Evolutionary conservation across 1,140 invertebrate genomes (phyloP).

Genomic region (Helicoverpa zea): DNA sequence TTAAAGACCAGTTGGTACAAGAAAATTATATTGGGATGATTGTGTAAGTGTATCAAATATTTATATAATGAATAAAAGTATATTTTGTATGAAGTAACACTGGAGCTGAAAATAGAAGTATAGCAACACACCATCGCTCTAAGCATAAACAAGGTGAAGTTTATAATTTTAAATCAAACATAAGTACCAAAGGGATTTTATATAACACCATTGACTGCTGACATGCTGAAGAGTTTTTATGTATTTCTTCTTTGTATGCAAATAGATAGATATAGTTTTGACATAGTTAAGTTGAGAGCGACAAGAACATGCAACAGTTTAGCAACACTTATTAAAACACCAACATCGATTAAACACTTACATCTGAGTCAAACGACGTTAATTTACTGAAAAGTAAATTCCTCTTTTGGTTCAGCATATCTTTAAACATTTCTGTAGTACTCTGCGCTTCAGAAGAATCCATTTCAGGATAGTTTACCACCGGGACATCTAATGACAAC

Average conservation of each 20-base stretch:
- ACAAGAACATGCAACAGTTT: slow-evolving; percentile 62
- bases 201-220: slow-evolving; percentile 18
- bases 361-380: slow-evolving; percentile 96
- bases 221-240: slow-evolving; percentile 42
- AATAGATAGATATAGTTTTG: slow-evolving; percentile 30
- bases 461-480: slow-evolving; percentile 81
- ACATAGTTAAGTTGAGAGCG: slow-evolving; percentile 26
- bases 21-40: background rate
- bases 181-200: slow-evolving; percentile 7
- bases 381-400: slow-evolving; percentile 95
- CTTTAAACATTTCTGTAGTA: slow-evolving; percentile 94
- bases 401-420: slow-evolving; percentile 95
- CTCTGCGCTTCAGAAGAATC: slow-evolving; percentile 89
- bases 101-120: slow-evolving; percentile 12
- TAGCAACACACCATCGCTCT: background rate
- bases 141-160: background rate
- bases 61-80: background rate
- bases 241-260: background rate
- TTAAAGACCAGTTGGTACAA: background rate
- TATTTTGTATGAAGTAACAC: background rate
- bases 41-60: background rate
- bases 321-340: slow-evolving; percentile 51
- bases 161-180: background rate
- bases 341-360: slow-evolving; percentile 84
- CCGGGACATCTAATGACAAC: slow-evolving; percentile 73